Percentiles rank a stretch among this genome's conserved stretches.
Evolutionary conservation across 2,888 invertebrate genomes (phyloP).

Genomic region (Choristoneura rosaceana): DNA sequence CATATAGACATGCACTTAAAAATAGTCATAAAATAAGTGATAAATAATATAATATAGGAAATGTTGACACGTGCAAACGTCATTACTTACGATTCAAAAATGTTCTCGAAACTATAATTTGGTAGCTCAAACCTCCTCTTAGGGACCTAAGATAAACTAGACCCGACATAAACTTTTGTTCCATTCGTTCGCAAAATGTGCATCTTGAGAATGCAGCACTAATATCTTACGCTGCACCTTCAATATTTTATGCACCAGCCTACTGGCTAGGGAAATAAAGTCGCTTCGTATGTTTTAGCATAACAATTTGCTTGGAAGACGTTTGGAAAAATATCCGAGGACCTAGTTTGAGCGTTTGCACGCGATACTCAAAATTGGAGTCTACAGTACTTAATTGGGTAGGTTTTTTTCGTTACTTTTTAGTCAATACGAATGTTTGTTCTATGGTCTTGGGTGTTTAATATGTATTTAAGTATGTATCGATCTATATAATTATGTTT

Average conservation of each 20-base stretch:
- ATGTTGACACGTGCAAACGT: too few relatives aligned
- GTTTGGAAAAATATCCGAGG: neutral
- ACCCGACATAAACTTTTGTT: neutral
- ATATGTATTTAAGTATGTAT: too few relatives aligned
- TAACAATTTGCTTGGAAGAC: slow-evolving; percentile 3
- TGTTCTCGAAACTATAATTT: neutral
- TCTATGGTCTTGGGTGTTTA: too few relatives aligned
- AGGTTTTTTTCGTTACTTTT: too few relatives aligned
- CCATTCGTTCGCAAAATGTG: neutral
- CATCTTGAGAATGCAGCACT: neutral
- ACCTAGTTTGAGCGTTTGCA: neutral
- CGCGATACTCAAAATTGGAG: too few relatives aligned
- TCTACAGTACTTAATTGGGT: too few relatives aligned
- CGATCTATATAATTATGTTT: too few relatives aligned
- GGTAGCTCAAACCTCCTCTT: neutral
- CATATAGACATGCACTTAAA: too few relatives aligned
- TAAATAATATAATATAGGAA: too few relatives aligned
- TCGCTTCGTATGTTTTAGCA: neutral
- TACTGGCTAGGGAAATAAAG: slow-evolving; percentile 6
- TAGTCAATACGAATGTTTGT: too few relatives aligned
- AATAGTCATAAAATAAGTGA: too few relatives aligned
- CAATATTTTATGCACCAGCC: neutral
- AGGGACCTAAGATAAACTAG: neutral
- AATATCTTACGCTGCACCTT: neutral
- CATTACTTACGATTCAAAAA: too few relatives aligned